These are phyloP conservation scores for Phortica magna DNA, from an alignment of 2,888 invertebrate species.

Conservation along the genomic window DNA sequence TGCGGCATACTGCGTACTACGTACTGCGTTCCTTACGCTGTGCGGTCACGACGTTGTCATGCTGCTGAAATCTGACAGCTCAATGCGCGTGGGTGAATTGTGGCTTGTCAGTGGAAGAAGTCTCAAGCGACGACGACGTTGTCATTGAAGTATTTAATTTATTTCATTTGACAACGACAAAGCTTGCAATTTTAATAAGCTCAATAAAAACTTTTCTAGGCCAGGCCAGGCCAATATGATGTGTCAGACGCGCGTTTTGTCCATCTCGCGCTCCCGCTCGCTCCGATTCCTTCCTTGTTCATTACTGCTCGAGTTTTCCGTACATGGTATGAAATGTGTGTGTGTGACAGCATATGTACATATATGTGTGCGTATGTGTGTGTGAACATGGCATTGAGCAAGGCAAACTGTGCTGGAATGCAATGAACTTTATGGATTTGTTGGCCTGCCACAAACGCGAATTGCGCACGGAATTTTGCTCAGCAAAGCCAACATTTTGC, in stretches of 20 bases:
- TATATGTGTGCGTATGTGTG: not conserved
- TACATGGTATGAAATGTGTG: not conserved
- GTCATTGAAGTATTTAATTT: constrained; percentile 21
- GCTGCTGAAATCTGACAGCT: constrained; percentile 17
- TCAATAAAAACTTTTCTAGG: constrained; percentile 19
- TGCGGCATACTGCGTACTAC: not conserved
- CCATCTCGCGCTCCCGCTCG: not conserved
- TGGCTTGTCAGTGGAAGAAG: constrained; percentile 12
- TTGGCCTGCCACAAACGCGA: not conserved
- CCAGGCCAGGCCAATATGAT: not conserved
- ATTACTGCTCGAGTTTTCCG: too few species aligned
- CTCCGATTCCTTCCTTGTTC: not conserved
- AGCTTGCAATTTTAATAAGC: constrained; percentile 20
- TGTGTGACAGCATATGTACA: not conserved
- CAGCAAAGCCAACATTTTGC: not conserved
- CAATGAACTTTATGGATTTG: constrained; percentile 23
- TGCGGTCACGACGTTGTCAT: constrained; percentile 8
- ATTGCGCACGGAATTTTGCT: constrained; percentile 1
- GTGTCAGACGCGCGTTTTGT: not conserved
- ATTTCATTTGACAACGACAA: constrained; percentile 13
- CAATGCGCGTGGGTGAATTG: constrained; percentile 14
- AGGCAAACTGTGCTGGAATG: not conserved
- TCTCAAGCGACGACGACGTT: not conserved
- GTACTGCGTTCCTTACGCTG: not conserved
- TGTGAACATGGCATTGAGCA: not conserved